Evolutionary conservation across 2,113 vertebrate species (phyloP).

Genomic region (Fulica atra): DNA sequence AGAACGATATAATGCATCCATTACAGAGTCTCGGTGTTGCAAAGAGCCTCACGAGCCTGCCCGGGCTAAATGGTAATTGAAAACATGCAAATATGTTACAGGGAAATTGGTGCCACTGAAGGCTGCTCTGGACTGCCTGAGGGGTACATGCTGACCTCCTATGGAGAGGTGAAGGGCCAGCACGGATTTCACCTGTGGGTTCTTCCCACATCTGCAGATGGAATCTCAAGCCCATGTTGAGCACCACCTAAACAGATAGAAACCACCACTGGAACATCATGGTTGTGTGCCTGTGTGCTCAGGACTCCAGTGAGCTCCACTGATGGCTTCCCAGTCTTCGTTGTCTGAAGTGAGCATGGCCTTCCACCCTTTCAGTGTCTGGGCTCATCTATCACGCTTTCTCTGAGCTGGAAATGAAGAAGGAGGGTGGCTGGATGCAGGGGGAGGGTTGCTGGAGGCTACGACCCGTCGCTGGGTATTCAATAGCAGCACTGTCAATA

Average conservation of each 20-base stretch:
- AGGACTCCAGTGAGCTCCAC: rapidly evolving
- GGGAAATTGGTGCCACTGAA: background rate
- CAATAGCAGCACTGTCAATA: background rate
- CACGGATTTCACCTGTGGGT: background rate
- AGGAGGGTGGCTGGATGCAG: background rate
- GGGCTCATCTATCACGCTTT: background rate
- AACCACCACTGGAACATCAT: rapidly evolving
- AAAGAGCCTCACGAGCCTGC: background rate
- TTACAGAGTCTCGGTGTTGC: background rate
- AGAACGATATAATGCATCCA: background rate
- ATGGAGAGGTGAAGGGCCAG: background rate
- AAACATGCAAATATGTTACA: conserved; percentile 11
- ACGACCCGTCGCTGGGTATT: background rate
- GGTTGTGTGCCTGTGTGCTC: background rate
- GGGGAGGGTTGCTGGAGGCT: background rate
- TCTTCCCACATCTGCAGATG: background rate
- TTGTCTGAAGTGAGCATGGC: background rate
- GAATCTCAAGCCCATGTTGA: background rate
- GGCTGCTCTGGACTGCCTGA: background rate
- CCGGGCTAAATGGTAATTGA: background rate
- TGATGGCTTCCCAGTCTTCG: background rate
- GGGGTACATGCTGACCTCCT: background rate
- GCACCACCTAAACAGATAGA: background rate
- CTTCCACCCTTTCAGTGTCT: background rate
- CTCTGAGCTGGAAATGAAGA: background rate